Conservation (phyloP, 2,113 vertebrate species). For the Zingel zingel region DNA sequence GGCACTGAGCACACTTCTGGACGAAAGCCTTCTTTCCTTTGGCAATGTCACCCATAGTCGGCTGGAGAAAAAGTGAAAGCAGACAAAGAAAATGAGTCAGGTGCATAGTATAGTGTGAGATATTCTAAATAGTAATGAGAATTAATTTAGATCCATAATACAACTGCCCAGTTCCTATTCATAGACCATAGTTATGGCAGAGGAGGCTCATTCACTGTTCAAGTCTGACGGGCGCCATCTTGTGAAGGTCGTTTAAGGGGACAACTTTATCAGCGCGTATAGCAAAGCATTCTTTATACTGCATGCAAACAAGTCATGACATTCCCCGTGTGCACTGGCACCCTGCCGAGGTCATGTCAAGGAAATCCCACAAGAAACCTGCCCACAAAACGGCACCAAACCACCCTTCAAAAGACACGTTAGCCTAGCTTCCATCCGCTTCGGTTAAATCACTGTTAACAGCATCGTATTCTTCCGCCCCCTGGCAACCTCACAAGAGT, state of each 20-base stretch:
- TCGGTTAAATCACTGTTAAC: not conserved
- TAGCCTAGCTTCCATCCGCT: not conserved
- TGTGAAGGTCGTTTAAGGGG: conserved; percentile 64
- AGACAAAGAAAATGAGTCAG: not conserved
- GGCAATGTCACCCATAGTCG: conserved; percentile 82
- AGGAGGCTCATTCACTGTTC: not conserved
- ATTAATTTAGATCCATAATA: not conserved
- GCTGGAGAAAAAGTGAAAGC: conserved; percentile 14
- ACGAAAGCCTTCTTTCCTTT: conserved; percentile 88
- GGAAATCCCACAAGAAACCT: not conserved
- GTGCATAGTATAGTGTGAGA: not conserved
- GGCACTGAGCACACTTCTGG: conserved; percentile 89
- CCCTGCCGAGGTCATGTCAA: not conserved
- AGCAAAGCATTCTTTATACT: rapidly evolving
- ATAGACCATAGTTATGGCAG: not conserved
- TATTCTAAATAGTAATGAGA: no score
- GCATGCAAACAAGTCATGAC: not conserved
- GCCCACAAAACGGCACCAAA: not conserved
- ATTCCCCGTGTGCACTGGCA: not conserved
- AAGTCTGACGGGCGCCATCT: conserved; percentile 25
- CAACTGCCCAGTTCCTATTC: conserved; percentile 4
- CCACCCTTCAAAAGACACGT: rapidly evolving
- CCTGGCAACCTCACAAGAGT: no score
- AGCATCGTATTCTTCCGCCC: no score
- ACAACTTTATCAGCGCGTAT: not conserved